These are phyloP conservation scores for Taxidea taxus DNA, from an alignment of 2,113 vertebrate species.

Conservation along the genomic window DNA sequence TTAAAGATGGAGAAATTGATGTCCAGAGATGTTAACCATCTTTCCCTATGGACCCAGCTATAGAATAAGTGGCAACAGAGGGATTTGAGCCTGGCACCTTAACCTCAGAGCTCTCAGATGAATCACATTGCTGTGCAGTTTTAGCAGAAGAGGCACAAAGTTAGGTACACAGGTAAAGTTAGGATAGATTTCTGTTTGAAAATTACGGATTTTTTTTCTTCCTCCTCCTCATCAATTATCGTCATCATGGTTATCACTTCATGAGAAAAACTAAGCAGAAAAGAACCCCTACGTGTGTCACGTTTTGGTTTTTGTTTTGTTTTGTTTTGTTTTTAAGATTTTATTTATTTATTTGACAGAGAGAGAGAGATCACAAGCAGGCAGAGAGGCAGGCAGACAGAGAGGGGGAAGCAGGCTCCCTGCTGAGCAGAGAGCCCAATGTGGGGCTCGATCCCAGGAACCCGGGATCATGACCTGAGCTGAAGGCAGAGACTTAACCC, in stretches of 20 bases:
- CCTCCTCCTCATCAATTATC: background rate
- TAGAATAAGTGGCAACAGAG: background rate
- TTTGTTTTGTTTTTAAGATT: too few relatives aligned
- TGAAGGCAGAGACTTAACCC: too few relatives aligned
- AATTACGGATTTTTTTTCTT: background rate
- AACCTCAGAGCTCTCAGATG: background rate
- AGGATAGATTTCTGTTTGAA: background rate
- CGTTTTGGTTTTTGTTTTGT: too few relatives aligned
- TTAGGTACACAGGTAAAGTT: background rate
- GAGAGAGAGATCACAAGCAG: too few relatives aligned
- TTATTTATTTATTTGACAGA: too few relatives aligned
- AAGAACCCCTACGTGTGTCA: too few relatives aligned
- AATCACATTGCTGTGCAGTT: background rate
- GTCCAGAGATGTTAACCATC: background rate
- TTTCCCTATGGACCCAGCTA: background rate
- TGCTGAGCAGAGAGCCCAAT: too few relatives aligned
- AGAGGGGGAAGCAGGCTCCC: too few relatives aligned
- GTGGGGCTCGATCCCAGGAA: too few relatives aligned
- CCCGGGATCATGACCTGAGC: too few relatives aligned
- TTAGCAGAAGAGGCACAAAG: background rate
- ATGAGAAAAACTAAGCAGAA: background rate
- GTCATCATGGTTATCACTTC: background rate
- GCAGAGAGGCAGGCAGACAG: too few relatives aligned
- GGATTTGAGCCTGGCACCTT: background rate
- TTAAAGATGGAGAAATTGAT: constrained; percentile 12